Evolutionary conservation across 2,888 invertebrate species (phyloP), one percentile per base, ranked within the genome.

Genomic region (Habroteleia sp.): DNA sequence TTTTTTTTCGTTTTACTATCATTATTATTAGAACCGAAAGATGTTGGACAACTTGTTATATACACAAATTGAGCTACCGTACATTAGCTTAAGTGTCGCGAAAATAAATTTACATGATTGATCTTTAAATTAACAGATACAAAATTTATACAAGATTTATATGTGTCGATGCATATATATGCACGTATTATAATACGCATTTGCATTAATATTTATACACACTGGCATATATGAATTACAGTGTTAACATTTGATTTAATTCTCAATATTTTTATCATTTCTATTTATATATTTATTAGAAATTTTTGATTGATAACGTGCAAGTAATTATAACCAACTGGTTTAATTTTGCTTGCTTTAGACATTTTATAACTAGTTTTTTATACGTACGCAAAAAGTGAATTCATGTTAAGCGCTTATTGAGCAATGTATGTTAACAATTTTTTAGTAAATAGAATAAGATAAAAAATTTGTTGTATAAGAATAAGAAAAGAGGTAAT

Each of bases 171-270:
- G 35, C 7, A 35, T 35, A n/a, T 31, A n/a, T n/a, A n/a, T n/a
- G n/a, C 10, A 3, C 6, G 10, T 10, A 25, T 31, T 20, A 39
- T 39, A 39, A 8, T 10, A 10, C 20, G 10, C 10, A 39, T 39
- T 39, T 20, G 20, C 39, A 39, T 39, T 20, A 20, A 39, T 17
- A 39, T 39, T 39, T 20, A 39, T 20, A 10, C 6, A 10, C 5
- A 39, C 13, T 39, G 17, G 39, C 39, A 13, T 39, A 39, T 39
- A 39, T n/a, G n/a, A 20, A 39, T 39, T 20, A 10, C 20, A 20
- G 14, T 11, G 33, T 10, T 6, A 33, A 33, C 13, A 2, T 31
- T 31, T 31, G 10, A 20, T n/a, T n/a, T n/a, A n/a, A n/a, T n/a
- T n/a, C n/a, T n/a, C n/a, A n/a, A n/a, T n/a, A n/a, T n/a, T n/a